A percentile compares a stretch with the other conserved stretches of the same genome.
phyloP scores from a whole-genome alignment of 2,113 vertebrate genomes.

The Malurus melanocephalus region DNA sequence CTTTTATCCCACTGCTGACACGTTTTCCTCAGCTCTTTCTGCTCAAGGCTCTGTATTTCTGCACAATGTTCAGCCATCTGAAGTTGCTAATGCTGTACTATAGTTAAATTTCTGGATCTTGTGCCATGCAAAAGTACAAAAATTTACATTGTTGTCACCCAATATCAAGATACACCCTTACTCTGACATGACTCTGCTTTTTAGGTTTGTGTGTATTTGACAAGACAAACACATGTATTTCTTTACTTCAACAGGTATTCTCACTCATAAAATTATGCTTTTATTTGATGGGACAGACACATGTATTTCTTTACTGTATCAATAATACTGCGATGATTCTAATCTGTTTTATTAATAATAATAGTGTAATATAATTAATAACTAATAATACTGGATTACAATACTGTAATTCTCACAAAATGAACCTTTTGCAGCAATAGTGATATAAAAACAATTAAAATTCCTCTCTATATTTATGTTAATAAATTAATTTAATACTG shows the following conservation, averaged over 20 bases:
- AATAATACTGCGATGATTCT: neutral
- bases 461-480: neutral
- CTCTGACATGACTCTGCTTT: neutral
- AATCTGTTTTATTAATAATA: too few relatives aligned
- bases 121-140: neutral
- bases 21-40: neutral
- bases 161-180: neutral
- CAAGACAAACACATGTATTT: neutral
- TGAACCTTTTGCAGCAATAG: rapidly evolving
- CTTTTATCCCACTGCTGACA: neutral
- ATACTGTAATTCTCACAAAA: neutral
- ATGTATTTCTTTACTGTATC: neutral
- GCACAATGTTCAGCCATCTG: neutral
- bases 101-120: neutral
- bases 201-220: neutral
- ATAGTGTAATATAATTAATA: too few relatives aligned
- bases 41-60: neutral
- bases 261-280: neutral
- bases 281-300: neutral
- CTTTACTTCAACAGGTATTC: neutral
- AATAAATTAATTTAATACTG: neutral
- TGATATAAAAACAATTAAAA: neutral
- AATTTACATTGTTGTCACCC: neutral
- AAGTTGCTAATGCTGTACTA: neutral
- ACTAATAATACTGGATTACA: too few relatives aligned